Evolutionary conservation across 2,888 invertebrate genomes (phyloP).

Genomic region (Phyto melanocephala): DNA sequence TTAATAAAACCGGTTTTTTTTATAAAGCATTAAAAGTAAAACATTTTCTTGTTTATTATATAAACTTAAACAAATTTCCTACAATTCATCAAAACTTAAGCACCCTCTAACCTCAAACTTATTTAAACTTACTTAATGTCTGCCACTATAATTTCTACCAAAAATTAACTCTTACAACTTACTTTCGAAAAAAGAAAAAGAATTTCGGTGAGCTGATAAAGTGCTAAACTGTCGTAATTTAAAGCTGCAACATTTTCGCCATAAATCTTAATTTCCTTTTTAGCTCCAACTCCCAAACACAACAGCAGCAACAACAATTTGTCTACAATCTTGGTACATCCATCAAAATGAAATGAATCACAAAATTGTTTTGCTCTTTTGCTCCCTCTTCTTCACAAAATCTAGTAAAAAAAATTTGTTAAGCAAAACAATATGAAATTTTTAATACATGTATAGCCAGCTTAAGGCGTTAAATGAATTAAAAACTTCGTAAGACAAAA

Average conservation of each 20-base stretch:
- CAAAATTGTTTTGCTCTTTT: conserved; percentile 4
- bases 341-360: conserved; percentile 33
- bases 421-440: not conserved
- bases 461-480: conserved; percentile 58
- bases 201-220: conserved; percentile 1
- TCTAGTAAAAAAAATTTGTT: no score
- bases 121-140: not conserved
- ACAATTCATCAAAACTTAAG: not conserved
- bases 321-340: conserved; percentile 2
- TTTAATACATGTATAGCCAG: not conserved
- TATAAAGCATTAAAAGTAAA: no score
- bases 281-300: not conserved
- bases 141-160: not conserved
- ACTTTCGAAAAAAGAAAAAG: not conserved
- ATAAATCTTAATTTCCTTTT: conserved; percentile 59
- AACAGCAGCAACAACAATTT: conserved; percentile 21
- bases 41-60: no score
- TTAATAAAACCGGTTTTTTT: no score
- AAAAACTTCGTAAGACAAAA: conserved; percentile 43
- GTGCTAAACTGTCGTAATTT: conserved; percentile 45
- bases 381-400: not conserved
- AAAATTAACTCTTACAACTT: conserved; percentile 37
- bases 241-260: conserved; percentile 46
- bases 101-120: not conserved
- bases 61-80: not conserved